Evolutionary conservation across 2,113 vertebrate species (phyloP).

Genomic region (Neogale vison): DNA sequence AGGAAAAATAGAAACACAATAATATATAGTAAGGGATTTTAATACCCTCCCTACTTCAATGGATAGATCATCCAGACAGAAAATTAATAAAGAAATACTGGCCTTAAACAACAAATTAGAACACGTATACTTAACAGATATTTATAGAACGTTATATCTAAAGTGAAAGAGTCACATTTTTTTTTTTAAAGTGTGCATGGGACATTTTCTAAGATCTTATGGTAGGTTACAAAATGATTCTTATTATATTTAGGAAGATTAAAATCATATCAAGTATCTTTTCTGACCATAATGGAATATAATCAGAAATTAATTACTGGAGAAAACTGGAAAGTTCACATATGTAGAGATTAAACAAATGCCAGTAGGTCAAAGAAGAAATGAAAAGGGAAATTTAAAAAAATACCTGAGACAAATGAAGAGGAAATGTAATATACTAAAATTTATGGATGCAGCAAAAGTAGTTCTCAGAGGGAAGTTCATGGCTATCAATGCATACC

Average conservation of each 20-base stretch:
- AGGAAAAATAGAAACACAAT: neutral
- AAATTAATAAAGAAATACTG: neutral
- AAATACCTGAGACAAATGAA: neutral
- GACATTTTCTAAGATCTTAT: neutral
- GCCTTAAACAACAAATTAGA: neutral
- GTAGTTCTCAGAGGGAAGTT: neutral
- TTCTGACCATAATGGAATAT: neutral
- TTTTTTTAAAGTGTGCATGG: neutral
- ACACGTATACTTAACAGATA: neutral
- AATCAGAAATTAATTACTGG: neutral
- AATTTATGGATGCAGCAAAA: neutral
- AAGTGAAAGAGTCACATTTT: neutral
- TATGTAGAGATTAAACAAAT: neutral
- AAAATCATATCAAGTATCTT: neutral
- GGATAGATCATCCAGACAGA: neutral
- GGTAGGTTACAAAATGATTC: neutral
- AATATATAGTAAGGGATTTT: neutral
- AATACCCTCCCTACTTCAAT: neutral
- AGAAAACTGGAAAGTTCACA: neutral
- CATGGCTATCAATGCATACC: neutral
- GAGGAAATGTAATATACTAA: neutral
- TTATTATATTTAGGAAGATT: neutral
- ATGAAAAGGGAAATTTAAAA: neutral
- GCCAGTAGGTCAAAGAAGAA: neutral
- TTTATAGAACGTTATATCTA: neutral